A percentile compares a stretch with the other conserved stretches of the same genome.
Evolutionary conservation across 2,888 invertebrate species (phyloP).

Genomic region (Neuroscelio doddi): DNA sequence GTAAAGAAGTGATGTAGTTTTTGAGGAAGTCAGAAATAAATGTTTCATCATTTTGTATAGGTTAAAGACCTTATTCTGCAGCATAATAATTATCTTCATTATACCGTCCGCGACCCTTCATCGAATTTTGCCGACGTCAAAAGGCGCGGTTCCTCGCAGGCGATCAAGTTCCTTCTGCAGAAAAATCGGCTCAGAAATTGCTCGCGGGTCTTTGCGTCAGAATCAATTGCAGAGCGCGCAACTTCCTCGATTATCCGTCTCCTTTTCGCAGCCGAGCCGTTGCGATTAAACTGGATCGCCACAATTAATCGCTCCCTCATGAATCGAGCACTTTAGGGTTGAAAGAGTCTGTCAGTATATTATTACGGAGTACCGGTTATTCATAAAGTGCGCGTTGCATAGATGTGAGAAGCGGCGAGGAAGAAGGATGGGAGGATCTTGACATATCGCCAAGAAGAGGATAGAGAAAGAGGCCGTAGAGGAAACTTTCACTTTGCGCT

Average conservation of each 20-base stretch:
- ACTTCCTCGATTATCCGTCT: conserved; percentile 47
- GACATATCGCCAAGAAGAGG: not conserved
- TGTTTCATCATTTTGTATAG: not conserved
- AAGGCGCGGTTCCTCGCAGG: conserved; percentile 37
- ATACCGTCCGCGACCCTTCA: conserved; percentile 32
- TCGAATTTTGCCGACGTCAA: conserved; percentile 38
- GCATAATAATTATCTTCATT: conserved; percentile 37
- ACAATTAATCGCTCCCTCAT: conserved; percentile 43
- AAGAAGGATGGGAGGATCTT: not conserved
- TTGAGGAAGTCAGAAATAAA: too few relatives aligned
- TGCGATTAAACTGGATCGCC: conserved; percentile 47
- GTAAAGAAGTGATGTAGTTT: too few relatives aligned
- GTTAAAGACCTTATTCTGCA: not conserved
- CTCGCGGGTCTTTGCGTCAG: conserved; percentile 37
- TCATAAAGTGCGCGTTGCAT: conserved; percentile 5
- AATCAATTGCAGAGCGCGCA: conserved; percentile 44
- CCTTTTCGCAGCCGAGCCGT: conserved; percentile 33
- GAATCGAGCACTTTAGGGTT: conserved; percentile 43
- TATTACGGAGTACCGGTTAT: conserved; percentile 30
- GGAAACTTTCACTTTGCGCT: conserved; percentile 59
- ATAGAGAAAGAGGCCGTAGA: conserved; percentile 34
- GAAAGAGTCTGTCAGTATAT: conserved; percentile 40
- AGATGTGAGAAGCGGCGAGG: conserved; percentile 1
- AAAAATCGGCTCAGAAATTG: conserved; percentile 29
- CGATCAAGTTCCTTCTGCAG: conserved; percentile 29